Evolutionary conservation across 2,888 invertebrate species (phyloP), one percentile per base, ranked within the genome.

Genomic region (Pseudococcus viburni): DNA sequence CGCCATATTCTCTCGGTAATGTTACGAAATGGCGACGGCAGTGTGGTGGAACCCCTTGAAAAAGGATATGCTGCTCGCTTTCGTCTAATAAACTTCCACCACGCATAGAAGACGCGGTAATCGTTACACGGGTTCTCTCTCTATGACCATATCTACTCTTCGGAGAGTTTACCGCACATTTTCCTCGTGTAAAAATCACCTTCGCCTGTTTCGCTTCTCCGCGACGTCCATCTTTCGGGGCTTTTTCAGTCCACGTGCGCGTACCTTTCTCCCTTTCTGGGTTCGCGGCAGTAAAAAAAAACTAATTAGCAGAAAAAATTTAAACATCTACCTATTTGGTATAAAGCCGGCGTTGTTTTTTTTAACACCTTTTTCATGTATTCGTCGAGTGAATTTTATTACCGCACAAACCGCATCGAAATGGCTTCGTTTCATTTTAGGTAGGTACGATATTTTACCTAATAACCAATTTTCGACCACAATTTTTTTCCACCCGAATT

Each of bases 291-390:
- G 17, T 55, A 55, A 55, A 55, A 55, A 55, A 64, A 64, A 64
- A 0, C 11, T 64, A 64, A 64, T 64, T 64, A 64, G 64, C 9
- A 64, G 9, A 73, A 73, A 26, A 33, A 73, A 73, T 26, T 33
- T 73, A 15, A 26, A 73, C 42, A 42, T 9, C 8, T 17, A 39
- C 17, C 33, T 33, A 73, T 73, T 26, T 15, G 33, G 17, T 19
- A 33, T 73, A 42, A 9, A 1, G 42, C 42, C 5, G 42, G 42
- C 42, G 42, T 42, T 42, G 42, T 39, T 33, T 73, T 73, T 73
- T 73, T 73, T 73, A 73, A 33, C 26, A 73, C 73, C 33, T 73
- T 73, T 73, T 39, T 73, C 73, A 4, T 64, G 64, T 64, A 64
- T 33, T 39, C 39, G 39, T 33, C n/a, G 33, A 33, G 73, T 33